A percentile compares a stretch with the other conserved stretches of the same genome.
Conservation (phyloP, 2,888 invertebrate species). For the Anoncus sp. region DNA sequence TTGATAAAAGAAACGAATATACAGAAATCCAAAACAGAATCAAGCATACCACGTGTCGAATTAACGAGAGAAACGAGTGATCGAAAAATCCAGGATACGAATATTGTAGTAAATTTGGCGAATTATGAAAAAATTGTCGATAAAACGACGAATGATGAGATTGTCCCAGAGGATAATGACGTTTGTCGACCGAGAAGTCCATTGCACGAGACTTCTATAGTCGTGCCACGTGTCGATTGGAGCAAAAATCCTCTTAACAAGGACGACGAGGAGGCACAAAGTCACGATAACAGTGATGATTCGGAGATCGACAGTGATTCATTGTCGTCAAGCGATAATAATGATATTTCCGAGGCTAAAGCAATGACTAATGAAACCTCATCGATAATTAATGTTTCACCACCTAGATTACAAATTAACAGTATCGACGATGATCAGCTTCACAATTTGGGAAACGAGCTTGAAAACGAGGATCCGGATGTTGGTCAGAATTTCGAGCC, state of each 20-base stretch:
- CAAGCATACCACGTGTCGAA: slow-evolving; percentile 71
- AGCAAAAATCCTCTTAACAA: slow-evolving; percentile 83
- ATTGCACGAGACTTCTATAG: slow-evolving; percentile 87
- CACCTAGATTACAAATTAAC: slow-evolving; percentile 90
- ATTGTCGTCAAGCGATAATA: slow-evolving; percentile 83
- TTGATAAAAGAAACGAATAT: slow-evolving; percentile 79
- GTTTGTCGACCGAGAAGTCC: slow-evolving; percentile 86
- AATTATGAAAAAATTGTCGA: slow-evolving; percentile 42
- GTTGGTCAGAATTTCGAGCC: slow-evolving; percentile 76
- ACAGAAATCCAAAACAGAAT: slow-evolving; percentile 78
- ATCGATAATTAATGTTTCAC: slow-evolving; percentile 84
- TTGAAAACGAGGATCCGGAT: slow-evolving; percentile 62
- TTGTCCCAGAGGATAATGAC: slow-evolving; percentile 80
- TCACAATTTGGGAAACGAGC: slow-evolving; percentile 78
- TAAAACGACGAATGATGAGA: too few relatives aligned
- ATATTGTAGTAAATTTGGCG: slow-evolving; percentile 6
- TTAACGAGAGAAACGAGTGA: slow-evolving; percentile 1
- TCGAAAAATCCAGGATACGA: background rate
- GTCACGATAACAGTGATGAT: slow-evolving; percentile 68
- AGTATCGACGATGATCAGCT: slow-evolving; percentile 89
- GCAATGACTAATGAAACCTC: too few relatives aligned
- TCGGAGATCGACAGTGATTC: slow-evolving; percentile 87
- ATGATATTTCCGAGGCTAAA: slow-evolving; percentile 66
- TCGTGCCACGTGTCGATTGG: slow-evolving; percentile 87
- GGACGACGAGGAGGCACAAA: slow-evolving; percentile 73